Evolutionary conservation across 1,140 invertebrate species (phyloP), one percentile per base, ranked within the genome.

Genomic region (Solenopsis fugax): DNA sequence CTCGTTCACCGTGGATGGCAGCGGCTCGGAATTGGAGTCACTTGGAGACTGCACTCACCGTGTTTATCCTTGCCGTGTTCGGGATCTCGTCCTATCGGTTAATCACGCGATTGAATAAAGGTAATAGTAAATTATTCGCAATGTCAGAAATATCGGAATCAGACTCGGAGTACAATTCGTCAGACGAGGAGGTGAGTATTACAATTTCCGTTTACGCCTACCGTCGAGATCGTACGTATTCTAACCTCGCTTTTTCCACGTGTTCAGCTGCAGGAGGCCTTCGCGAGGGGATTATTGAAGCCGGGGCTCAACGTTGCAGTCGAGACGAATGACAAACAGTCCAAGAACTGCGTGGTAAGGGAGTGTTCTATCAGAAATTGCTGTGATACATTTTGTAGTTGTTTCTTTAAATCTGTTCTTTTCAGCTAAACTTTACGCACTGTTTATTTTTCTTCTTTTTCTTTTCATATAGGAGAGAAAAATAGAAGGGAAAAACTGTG

Each of bases 201-300:
- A 67, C 58, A 65, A 56, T 58, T 64, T 60, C 6, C 48, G 10
- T n/a, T 34, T 80, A 54, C 71, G 52, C 18, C 21, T 76, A 58
- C 9, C 69, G 45, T 18, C n/a, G 75, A 67, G 48, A 67, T 58
- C 41, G 41, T 54, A 62, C 50, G 21, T 45, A 71, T 86, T 87
- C 65, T 92, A 91, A 91, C 89, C 84, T 93, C 62, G 37, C 24
- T 69, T 73, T 69, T 75, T 84, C 91, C 73, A 89, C 84, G 71
- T 89, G 87, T 85, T 78, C 71, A 98, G 97, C 93, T 99, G 67
- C 98, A 98, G 96, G 96, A 97, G 95, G 98, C 98, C 0, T 98
- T 98, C 95, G 97, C 97, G 2, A 96, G 96, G 87, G 98, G 98
- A 12, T 95, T 97, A 76, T 88, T 99, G 0, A 98, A 98, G 94